These are phyloP conservation scores for Gobiocypris rarus DNA, from an alignment of 2,113 vertebrate genomes.

Conservation along the genomic window DNA sequence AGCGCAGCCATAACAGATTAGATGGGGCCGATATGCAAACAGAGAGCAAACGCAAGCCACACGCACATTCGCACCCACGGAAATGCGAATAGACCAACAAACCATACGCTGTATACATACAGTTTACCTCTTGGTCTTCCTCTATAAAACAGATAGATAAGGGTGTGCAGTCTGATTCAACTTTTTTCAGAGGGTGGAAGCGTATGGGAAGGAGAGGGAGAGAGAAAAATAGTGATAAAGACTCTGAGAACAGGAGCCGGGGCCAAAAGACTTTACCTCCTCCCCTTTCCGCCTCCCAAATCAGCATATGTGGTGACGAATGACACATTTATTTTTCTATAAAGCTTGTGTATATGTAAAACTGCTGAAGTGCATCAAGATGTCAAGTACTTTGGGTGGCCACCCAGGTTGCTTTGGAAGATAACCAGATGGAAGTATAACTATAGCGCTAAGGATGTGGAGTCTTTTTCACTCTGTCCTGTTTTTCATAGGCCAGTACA, in stretches of 20 bases:
- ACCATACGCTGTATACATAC: conserved; percentile 39
- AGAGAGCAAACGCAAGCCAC: conserved; percentile 65
- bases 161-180: conserved; percentile 2
- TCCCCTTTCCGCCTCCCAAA: conserved; percentile 76
- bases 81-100: conserved; percentile 40
- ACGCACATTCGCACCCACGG: conserved; percentile 30
- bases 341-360: conserved; percentile 99
- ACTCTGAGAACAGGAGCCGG: conserved; percentile 76
- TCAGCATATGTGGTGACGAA: conserved; percentile 99
- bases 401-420: conserved; percentile 99
- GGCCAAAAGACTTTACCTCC: conserved; percentile 62
- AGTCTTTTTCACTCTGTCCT: conserved; percentile 55
- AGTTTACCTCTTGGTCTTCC: conserved; percentile 3
- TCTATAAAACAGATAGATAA: conserved; percentile 16
- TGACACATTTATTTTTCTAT: conserved; percentile 99
- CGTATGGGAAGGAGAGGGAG: conserved; percentile 45
- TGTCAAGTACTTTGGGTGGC: conserved; percentile 99
- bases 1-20: conserved; percentile 84
- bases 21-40: conserved; percentile 74
- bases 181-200: conserved; percentile 29
- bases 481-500: conserved; percentile 44
- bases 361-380: conserved; percentile 99
- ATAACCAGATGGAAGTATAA: conserved; percentile 99
- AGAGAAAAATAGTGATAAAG: conserved; percentile 57
- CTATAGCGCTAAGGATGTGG: conserved; percentile 82